phyloP scores from a whole-genome alignment of 2,888 invertebrate species.

The Lasioglossum marginatum region DNA sequence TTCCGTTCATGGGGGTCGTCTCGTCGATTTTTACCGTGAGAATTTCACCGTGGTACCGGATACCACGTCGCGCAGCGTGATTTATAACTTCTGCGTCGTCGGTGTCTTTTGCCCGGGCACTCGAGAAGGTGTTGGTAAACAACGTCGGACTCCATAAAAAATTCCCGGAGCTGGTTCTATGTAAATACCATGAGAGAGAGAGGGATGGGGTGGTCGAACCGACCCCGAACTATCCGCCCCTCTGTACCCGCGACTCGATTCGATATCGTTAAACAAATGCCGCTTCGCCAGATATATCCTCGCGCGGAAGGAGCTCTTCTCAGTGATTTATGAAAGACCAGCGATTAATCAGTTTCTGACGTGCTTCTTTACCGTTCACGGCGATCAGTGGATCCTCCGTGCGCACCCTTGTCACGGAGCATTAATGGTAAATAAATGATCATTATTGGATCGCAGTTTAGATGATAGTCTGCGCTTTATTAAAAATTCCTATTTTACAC shows the following conservation, averaged over 20 bases:
- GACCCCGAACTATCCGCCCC: background rate
- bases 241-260: slow-evolving; percentile 2
- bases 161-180: slow-evolving; percentile 23
- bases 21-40: slow-evolving; percentile 33
- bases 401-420: background rate
- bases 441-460: background rate
- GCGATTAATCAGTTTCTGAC: slow-evolving; percentile 16
- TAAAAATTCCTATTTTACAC: background rate
- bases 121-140: slow-evolving; percentile 42
- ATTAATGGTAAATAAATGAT: background rate
- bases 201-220: background rate
- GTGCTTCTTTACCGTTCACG: background rate
- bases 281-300: background rate
- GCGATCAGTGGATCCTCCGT: background rate
- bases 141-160: slow-evolving; percentile 35
- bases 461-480: background rate
- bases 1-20: background rate
- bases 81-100: slow-evolving; percentile 40
- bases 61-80: slow-evolving; percentile 45
- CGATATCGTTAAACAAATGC: slow-evolving; percentile 19
- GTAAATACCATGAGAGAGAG: slow-evolving; percentile 22
- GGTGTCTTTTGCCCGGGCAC: background rate
- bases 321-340: slow-evolving; percentile 10
- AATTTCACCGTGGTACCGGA: slow-evolving; percentile 30
- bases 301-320: background rate